Percentiles rank a stretch among this genome's conserved stretches.
Evolutionary conservation across 2,888 invertebrate species (phyloP).

Genomic region (Sycophila texana): DNA sequence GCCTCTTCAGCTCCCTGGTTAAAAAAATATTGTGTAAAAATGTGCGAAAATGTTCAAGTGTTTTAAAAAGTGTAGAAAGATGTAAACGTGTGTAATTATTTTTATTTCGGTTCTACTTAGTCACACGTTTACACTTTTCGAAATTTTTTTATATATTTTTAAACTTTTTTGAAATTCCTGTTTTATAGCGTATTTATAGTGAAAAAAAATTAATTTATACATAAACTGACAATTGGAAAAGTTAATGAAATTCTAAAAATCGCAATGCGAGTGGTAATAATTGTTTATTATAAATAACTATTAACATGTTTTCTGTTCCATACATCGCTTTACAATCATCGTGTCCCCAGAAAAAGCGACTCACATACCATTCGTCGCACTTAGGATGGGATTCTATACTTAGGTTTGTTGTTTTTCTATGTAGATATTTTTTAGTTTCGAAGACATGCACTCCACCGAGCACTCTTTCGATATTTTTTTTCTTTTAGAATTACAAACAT

Average conservation of each 20-base stretch:
- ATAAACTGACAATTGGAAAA: not conserved
- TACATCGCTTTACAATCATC: constrained; percentile 63
- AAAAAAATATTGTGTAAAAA: too few relatives aligned
- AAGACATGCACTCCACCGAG: constrained; percentile 45
- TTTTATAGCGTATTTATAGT: too few relatives aligned
- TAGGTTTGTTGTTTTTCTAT: constrained; percentile 47
- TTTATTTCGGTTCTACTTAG: too few relatives aligned
- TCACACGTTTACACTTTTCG: too few relatives aligned
- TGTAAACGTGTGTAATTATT: too few relatives aligned
- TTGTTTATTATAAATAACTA: constrained; percentile 72
- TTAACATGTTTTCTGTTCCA: constrained; percentile 67
- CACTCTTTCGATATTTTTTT: constrained; percentile 45
- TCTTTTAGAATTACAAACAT: constrained; percentile 68
- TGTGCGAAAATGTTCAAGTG: too few relatives aligned
- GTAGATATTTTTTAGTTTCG: constrained; percentile 43
- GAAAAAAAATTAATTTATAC: too few relatives aligned
- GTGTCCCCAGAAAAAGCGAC: constrained; percentile 56
- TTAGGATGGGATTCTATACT: constrained; percentile 61
- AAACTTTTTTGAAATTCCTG: too few relatives aligned
- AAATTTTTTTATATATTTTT: too few relatives aligned
- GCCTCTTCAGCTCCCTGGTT: too few relatives aligned
- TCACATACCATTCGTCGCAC: constrained; percentile 59
- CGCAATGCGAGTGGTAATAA: constrained; percentile 65
- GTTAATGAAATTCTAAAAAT: not conserved
- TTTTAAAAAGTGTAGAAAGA: too few relatives aligned